Conservation (phyloP, 2,797 vertebrate species). For the Erpetoichthys calabaricus region DNA sequence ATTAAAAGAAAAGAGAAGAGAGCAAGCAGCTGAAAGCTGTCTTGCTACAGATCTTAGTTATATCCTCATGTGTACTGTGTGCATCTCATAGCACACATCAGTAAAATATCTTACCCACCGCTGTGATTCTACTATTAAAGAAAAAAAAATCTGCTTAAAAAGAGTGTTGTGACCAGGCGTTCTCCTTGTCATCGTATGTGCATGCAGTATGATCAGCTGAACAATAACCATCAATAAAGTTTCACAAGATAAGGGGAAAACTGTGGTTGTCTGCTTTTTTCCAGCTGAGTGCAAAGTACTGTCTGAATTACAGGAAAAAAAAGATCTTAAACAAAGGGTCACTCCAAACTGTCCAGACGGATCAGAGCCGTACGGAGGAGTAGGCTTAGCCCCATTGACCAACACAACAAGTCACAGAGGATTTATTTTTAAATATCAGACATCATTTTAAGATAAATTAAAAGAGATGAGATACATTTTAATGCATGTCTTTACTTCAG, state of each 20-base stretch:
- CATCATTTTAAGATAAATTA: no score
- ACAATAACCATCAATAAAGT: slow-evolving; percentile 95
- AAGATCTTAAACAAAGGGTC: not conserved
- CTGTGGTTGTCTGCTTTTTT: slow-evolving; percentile 16
- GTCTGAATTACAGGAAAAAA: not conserved
- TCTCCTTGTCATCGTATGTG: slow-evolving; percentile 88
- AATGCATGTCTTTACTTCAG: no score
- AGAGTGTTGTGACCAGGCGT: slow-evolving; percentile 86
- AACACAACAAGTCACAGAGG: no score
- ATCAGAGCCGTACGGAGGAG: no score
- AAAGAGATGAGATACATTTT: no score
- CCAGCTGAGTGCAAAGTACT: not conserved
- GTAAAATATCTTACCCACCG: slow-evolving; percentile 59
- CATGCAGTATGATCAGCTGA: slow-evolving; percentile 91
- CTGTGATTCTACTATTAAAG: slow-evolving; percentile 78
- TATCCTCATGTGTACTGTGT: slow-evolving; percentile 57
- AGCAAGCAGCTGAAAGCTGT: slow-evolving; percentile 29
- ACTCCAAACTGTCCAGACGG: no score
- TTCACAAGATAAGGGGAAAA: slow-evolving; percentile 59
- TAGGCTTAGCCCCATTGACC: no score
- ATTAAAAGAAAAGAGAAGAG: slow-evolving; percentile 33
- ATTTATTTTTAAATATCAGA: no score
- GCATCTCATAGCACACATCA: slow-evolving; percentile 48
- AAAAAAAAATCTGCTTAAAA: slow-evolving; percentile 65
- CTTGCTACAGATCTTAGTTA: slow-evolving; percentile 44